These are phyloP conservation scores for Dryoscopus gambensis DNA, from an alignment of 2,113 vertebrate genomes.

Conservation along the genomic window DNA sequence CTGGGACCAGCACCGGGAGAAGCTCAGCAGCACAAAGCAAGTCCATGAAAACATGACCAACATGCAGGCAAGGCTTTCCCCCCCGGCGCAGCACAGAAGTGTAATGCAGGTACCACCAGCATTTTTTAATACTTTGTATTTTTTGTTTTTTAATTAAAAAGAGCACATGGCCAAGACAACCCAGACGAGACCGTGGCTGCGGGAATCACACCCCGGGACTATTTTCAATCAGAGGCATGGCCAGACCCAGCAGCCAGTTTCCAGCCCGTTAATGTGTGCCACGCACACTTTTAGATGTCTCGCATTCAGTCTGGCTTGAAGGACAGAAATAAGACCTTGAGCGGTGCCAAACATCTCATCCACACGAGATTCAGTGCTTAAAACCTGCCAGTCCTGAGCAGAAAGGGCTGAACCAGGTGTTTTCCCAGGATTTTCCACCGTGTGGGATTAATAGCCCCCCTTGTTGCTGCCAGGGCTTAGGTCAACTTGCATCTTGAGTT, in stretches of 20 bases:
- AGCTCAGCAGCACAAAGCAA: background rate
- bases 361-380: background rate
- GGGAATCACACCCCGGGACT: background rate
- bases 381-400: background rate
- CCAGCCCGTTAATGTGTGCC: background rate
- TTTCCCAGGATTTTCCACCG: background rate
- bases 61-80: background rate
- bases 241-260: background rate
- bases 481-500: background rate
- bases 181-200: background rate
- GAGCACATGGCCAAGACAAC: background rate
- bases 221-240: background rate
- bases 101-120: accelerated
- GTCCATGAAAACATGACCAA: background rate
- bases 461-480: background rate
- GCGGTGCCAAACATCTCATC: background rate
- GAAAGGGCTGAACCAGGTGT: background rate
- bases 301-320: background rate
- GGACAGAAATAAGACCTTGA: background rate
- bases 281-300: background rate
- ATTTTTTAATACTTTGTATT: background rate
- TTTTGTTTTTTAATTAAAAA: background rate
- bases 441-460: no score
- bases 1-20: background rate
- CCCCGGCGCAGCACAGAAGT: background rate